These are phyloP conservation scores for Crocallis elinguaria DNA, from an alignment of 2,888 invertebrate genomes.

Conservation along the genomic window DNA sequence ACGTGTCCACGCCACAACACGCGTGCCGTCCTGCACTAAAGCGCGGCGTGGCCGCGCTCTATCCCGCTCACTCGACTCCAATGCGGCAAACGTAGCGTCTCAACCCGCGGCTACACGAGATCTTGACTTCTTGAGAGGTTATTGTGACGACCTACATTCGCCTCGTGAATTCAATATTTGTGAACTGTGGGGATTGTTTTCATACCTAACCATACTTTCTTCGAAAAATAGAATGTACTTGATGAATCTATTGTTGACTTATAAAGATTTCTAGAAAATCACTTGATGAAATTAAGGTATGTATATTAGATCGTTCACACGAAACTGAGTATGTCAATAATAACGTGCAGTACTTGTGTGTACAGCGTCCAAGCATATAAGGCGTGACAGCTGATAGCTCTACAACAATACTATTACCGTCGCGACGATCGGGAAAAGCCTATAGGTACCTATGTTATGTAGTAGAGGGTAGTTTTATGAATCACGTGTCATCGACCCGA, in stretches of 20 bases:
- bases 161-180: constrained; percentile 40
- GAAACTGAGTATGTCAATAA: no score
- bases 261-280: no score
- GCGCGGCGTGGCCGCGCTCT: constrained; percentile 25
- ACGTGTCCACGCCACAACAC: constrained; percentile 10
- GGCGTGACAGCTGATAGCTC: background rate
- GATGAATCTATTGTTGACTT: no score
- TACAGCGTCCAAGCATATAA: no score
- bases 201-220: background rate
- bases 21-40: background rate
- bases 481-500: constrained; percentile 66
- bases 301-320: no score
- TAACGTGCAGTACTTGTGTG: background rate
- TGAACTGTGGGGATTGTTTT: constrained; percentile 29
- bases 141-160: constrained; percentile 39
- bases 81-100: constrained; percentile 75
- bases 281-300: no score
- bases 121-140: constrained; percentile 41
- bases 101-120: constrained; percentile 62
- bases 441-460: constrained; percentile 49
- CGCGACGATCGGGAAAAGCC: constrained; percentile 56
- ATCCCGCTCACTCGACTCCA: constrained; percentile 60
- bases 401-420: constrained; percentile 34
- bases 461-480: constrained; percentile 65
- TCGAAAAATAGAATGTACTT: background rate